Evolutionary conservation across 2,888 invertebrate genomes (phyloP), one percentile per base, ranked within the genome.

Genomic region (Epinotia brunnichana): DNA sequence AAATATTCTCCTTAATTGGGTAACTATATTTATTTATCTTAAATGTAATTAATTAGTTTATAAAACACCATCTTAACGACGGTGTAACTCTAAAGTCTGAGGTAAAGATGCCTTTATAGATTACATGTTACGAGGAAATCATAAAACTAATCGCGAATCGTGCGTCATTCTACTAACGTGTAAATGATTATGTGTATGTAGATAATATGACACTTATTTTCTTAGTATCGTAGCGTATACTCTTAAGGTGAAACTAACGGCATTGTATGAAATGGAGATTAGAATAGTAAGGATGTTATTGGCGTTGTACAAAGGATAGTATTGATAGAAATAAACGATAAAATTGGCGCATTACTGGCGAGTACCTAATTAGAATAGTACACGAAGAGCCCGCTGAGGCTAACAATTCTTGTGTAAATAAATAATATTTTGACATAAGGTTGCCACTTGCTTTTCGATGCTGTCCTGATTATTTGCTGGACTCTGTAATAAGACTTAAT

Each of bases 261-360:
- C 88, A 90, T 85, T 89, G 88, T 90, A 91, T 90, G 87, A 89
- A 89, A 88, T 82, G 85, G 85, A 82, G 87, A 83, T 82, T 91
- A 92, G 89, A 86, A 83, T 80, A 85, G 83, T 91, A 91, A 90
- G 88, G 81, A 88, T 88, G 88, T 89, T 91, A 90, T 91, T 90
- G 92, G 91, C 89, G 87, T 90, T 92, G 93, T 93, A 92, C 92
- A 93, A 92, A 92, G 87, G 88, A 90, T 89, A 90, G 90, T 90
- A 89, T 90, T 90, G 89, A 90, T 90, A 91, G 89, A 84, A 87
- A 85, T 90, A 90, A 87, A 88, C 87, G 87, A 90, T 87, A 83
- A 90, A 91, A 91, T 93, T 92, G 92, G 92, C 93, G 93, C 93
- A 93, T 93, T 93, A 92, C 93, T 93, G 92, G 92, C 91, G 92